phyloP scores from a whole-genome alignment of 2,888 invertebrate genomes.

The Panopea generosa region DNA sequence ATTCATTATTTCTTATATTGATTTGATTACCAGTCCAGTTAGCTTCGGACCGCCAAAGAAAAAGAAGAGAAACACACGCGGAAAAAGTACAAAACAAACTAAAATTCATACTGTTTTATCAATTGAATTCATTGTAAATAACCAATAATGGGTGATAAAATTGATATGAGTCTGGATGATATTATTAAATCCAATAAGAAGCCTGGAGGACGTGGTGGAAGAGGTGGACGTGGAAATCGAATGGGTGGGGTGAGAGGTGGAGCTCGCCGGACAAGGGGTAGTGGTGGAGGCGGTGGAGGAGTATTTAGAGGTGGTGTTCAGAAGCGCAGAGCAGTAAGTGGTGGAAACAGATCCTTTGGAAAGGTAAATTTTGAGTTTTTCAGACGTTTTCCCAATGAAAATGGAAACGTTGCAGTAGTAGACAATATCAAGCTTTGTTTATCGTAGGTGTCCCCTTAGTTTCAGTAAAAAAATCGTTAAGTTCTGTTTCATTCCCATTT shows the following conservation, averaged over 20 bases:
- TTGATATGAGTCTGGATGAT: conserved; percentile 98
- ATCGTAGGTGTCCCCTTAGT: no score
- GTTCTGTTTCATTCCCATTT: no score
- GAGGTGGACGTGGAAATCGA: conserved; percentile 86
- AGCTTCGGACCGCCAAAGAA: conserved; percentile 56
- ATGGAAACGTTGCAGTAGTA: background rate
- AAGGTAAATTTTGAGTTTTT: conserved; percentile 16
- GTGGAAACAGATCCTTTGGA: conserved; percentile 48
- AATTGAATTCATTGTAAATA: background rate
- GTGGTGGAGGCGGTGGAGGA: conserved; percentile 76
- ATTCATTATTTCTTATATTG: conserved; percentile 1
- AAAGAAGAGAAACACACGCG: conserved; percentile 59
- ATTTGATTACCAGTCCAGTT: conserved; percentile 37
- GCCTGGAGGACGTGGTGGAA: conserved; percentile 82
- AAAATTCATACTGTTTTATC: conserved; percentile 16
- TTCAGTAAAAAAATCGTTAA: no score
- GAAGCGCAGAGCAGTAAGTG: conserved; percentile 68
- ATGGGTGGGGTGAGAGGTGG: conserved; percentile 30
- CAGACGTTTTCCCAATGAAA: no score
- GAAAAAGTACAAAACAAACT: conserved; percentile 53
- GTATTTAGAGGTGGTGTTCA: conserved; percentile 84
- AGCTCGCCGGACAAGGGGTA: conserved; percentile 60
- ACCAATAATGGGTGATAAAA: conserved; percentile 94
- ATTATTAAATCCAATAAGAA: conserved; percentile 93
- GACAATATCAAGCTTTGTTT: no score